phyloP scores from a whole-genome alignment of 2,888 invertebrate species.

The Plemyria rubiginata region DNA sequence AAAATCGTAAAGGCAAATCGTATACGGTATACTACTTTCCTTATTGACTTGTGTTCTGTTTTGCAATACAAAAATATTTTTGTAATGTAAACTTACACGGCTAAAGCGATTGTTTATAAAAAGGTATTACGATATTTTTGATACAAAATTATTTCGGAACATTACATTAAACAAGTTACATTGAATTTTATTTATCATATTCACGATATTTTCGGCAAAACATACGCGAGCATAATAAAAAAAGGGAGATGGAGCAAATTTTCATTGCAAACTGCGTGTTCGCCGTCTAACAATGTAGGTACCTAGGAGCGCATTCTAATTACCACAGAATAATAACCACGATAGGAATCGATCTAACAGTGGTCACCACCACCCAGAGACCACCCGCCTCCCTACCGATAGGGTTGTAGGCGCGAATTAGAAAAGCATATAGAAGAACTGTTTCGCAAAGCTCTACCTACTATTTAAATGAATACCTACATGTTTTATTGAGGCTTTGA shows the following conservation, averaged over 20 bases:
- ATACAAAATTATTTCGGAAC: not conserved
- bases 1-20: too few species aligned
- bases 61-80: too few species aligned
- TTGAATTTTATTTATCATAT: too few species aligned
- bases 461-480: not conserved
- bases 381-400: conserved; percentile 39
- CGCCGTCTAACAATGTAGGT: conserved; percentile 13
- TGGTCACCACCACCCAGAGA: conserved; percentile 45
- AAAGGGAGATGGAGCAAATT: conserved; percentile 1
- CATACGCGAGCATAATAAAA: not conserved
- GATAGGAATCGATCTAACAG: conserved; percentile 81
- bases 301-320: conserved; percentile 73
- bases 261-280: conserved; percentile 15
- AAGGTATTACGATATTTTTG: not conserved
- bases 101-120: too few species aligned
- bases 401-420: conserved; percentile 22
- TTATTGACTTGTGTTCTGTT: too few species aligned
- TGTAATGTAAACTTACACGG: too few species aligned
- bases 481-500: too few species aligned
- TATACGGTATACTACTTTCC: too few species aligned
- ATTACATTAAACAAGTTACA: not conserved
- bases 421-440: conserved; percentile 9
- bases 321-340: conserved; percentile 78
- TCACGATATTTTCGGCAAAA: too few species aligned
- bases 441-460: conserved; percentile 1